Percentiles rank a stretch among this genome's conserved stretches.
Evolutionary conservation across 2,797 vertebrate genomes (phyloP).

Genomic region (Malurus splendens): DNA sequence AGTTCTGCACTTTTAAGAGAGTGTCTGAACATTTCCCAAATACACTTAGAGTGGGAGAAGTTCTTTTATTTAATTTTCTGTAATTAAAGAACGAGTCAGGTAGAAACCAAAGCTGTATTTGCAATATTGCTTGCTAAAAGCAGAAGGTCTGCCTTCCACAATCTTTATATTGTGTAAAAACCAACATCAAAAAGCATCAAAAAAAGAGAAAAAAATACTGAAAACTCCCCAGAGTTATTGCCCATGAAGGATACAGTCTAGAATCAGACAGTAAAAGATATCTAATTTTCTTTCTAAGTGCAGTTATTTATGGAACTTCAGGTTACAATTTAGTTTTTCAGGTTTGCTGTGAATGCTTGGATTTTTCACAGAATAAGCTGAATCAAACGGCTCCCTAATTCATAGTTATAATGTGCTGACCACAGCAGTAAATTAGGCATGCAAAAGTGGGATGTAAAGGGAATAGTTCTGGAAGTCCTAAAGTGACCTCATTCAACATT

Average conservation of each 20-base stretch:
- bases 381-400: not conserved
- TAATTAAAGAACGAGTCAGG: conserved; percentile 56
- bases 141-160: not conserved
- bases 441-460: not conserved
- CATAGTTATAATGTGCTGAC: not conserved
- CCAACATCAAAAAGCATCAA: not conserved
- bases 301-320: conserved; percentile 6
- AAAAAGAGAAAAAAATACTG: not conserved
- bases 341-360: not conserved
- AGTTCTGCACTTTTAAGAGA: conserved; percentile 35
- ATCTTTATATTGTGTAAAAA: not conserved
- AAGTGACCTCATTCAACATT: not conserved
- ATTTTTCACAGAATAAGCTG: conserved; percentile 15
- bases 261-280: not conserved
- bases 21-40: conserved; percentile 24
- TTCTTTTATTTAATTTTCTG: conserved; percentile 42
- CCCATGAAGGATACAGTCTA: not conserved
- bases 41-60: not conserved
- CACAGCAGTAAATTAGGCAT: not conserved
- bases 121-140: not conserved
- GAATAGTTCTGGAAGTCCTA: not conserved
- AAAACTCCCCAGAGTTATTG: not conserved
- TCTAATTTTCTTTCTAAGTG: not conserved
- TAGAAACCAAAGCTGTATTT: conserved; percentile 34
- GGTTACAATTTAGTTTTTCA: not conserved